These are phyloP conservation scores for Hypsibius dujardini DNA, from an alignment of 1,140 invertebrate genomes.

Conservation along the genomic window DNA sequence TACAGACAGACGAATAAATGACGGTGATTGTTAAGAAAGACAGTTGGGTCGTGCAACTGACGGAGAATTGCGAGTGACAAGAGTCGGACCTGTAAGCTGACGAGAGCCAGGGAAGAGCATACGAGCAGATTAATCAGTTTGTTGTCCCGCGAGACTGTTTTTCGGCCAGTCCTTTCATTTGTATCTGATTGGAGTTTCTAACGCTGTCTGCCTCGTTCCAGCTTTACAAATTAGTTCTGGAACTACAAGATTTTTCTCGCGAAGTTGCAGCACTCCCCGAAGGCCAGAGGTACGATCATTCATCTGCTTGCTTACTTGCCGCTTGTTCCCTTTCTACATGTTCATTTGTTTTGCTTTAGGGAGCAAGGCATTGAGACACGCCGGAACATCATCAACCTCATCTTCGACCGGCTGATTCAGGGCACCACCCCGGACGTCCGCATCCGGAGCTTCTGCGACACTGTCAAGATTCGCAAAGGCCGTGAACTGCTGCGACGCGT, in stretches of 20 bases:
- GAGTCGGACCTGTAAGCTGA: no score
- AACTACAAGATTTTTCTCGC: not conserved
- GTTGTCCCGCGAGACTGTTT: no score
- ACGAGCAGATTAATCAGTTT: no score
- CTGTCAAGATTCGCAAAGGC: conserved; percentile 1
- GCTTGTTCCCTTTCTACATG: no score
- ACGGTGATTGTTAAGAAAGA: no score
- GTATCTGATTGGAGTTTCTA: not conserved
- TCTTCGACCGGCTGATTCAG: not conserved
- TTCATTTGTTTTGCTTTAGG: no score
- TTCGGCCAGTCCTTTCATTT: no score
- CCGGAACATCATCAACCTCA: not conserved
- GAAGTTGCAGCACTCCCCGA: not conserved
- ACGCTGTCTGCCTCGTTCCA: not conserved
- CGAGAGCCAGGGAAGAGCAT: no score
- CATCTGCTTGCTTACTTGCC: no score
- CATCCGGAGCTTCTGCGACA: conserved; percentile 4
- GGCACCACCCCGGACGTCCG: not conserved
- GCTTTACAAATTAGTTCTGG: not conserved
- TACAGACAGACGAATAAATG: no score
- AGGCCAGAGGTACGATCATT: not conserved
- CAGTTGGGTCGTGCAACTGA: no score
- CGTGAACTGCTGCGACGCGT: not conserved
- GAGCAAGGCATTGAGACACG: not conserved
- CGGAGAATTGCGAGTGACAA: no score